Percentiles rank a stretch among this genome's conserved stretches.
Evolutionary conservation across 2,797 vertebrate genomes (phyloP).

Genomic region (Lophius americanus): DNA sequence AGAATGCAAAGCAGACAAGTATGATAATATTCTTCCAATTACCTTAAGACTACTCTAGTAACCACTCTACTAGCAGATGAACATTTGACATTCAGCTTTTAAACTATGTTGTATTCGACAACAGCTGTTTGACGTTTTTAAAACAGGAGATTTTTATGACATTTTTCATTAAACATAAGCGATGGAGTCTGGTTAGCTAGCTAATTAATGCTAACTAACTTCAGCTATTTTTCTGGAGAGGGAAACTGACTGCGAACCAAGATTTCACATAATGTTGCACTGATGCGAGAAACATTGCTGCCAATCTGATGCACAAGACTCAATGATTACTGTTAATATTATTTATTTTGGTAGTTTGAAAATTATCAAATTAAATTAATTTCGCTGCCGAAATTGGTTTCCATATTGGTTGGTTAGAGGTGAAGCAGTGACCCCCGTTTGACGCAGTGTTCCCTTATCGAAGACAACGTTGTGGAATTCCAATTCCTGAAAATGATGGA

Average conservation of each 20-base stretch:
- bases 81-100: no score
- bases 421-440: fast-evolving
- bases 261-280: not conserved
- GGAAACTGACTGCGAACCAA: not conserved
- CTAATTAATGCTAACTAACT: not conserved
- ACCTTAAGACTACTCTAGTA: no score
- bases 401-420: fast-evolving
- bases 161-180: no score
- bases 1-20: no score
- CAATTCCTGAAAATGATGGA: not conserved
- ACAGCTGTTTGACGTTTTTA: no score
- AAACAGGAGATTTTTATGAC: no score
- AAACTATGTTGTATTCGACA: no score
- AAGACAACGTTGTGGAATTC: not conserved
- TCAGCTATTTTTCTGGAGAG: not conserved
- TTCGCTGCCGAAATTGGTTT: constrained; percentile 23
- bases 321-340: not conserved
- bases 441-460: not conserved
- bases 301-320: fast-evolving
- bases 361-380: no score
- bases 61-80: no score
- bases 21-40: no score
- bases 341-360: no score
- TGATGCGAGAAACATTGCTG: no score
- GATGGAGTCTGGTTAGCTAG: not conserved